phyloP scores from a whole-genome alignment of 2,113 vertebrate genomes.

The Tragelaphus imberbis region DNA sequence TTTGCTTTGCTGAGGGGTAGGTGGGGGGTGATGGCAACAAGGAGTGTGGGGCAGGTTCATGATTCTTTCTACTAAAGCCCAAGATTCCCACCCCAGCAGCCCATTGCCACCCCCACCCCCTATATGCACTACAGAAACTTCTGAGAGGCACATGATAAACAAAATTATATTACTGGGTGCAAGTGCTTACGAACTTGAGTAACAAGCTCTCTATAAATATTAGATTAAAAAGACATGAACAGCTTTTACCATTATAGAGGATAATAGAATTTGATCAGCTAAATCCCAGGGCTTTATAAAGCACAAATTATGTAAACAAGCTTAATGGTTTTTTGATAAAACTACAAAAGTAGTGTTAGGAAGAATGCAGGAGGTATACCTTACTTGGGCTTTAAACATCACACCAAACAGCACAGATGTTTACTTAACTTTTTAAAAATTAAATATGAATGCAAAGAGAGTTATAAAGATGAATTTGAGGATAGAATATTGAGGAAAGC shows the following conservation, averaged over 20 bases:
- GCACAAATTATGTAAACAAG: constrained; percentile 66
- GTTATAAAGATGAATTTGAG: not conserved
- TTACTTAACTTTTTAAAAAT: not conserved
- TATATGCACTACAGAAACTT: not conserved
- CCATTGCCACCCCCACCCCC: not conserved
- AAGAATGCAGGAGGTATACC: not conserved
- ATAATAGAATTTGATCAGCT: constrained; percentile 64
- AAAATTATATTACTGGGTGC: not conserved
- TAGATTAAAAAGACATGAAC: constrained; percentile 62
- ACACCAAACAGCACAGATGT: not conserved
- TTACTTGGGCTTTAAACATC: constrained; percentile 22
- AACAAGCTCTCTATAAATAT: constrained; percentile 51
- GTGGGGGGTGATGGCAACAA: not conserved
- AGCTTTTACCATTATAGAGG: constrained; percentile 40
- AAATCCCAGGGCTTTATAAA: constrained; percentile 56
- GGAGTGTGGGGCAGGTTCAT: fast-evolving
- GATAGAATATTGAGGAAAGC: not conserved
- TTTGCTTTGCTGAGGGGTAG: not conserved
- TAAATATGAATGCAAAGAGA: not conserved
- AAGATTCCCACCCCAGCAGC: fast-evolving
- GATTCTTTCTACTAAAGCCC: no score
- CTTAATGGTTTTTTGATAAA: constrained; percentile 62
- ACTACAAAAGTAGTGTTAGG: not conserved
- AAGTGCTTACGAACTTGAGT: constrained; percentile 19
- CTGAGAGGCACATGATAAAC: not conserved